Evolutionary conservation across 2,888 invertebrate species (phyloP).

Genomic region (Pachliopta kotzebuea): DNA sequence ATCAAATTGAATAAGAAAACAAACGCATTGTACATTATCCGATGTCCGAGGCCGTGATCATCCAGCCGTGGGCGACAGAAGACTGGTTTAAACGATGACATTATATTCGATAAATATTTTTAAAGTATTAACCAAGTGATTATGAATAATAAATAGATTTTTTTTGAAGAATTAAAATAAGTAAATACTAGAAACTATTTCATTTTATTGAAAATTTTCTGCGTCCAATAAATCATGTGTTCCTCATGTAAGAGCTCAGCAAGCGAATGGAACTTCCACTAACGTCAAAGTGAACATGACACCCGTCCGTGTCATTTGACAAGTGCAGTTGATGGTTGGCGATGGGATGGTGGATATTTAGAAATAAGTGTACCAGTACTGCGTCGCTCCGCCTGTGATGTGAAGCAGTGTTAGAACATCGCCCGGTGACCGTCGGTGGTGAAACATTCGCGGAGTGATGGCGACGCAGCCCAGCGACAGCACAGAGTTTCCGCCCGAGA

Average conservation of each 20-base stretch:
- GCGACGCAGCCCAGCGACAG: slow-evolving; percentile 79
- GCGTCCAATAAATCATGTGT: background rate
- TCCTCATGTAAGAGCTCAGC: background rate
- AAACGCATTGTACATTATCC: no score
- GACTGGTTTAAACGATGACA: no score
- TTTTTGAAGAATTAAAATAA: no score
- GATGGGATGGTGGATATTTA: slow-evolving; percentile 53
- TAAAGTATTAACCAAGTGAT: no score
- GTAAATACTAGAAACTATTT: no score
- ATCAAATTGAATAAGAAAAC: no score
- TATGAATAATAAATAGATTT: no score
- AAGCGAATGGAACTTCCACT: background rate
- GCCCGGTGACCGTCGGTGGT: slow-evolving; percentile 17
- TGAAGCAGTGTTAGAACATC: slow-evolving; percentile 37
- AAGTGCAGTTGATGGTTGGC: slow-evolving; percentile 39
- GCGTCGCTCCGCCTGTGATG: slow-evolving; percentile 32
- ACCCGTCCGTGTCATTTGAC: slow-evolving; percentile 19
- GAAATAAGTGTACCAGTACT: slow-evolving; percentile 36
- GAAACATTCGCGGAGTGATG: slow-evolving; percentile 52
- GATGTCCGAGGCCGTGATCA: no score
- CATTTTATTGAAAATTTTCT: no score
- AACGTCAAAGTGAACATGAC: background rate
- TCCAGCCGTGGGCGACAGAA: no score
- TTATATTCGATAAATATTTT: no score
- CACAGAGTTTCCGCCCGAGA: slow-evolving; percentile 89